A percentile compares a stretch with the other conserved stretches of the same genome.
phyloP scores from a whole-genome alignment of 2,888 invertebrate species.

The Dioctria rufipes region DNA sequence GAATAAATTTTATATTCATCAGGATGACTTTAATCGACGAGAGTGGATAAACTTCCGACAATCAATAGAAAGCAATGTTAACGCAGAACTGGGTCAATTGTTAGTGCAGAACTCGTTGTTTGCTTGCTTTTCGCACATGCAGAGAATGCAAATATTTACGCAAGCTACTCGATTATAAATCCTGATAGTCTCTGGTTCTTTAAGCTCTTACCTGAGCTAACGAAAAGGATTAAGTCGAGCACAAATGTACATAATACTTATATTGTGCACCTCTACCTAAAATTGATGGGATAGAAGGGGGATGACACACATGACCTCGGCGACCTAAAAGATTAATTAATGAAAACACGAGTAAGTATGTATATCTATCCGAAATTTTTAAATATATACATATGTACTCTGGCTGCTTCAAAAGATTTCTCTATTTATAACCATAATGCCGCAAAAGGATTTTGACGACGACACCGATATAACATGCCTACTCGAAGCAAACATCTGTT shows the following conservation, averaged over 20 bases:
- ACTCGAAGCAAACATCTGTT: background rate
- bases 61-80: conserved; percentile 20
- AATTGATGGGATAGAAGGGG: too few species aligned
- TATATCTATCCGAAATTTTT: background rate
- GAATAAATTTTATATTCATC: too few species aligned
- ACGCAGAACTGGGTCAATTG: conserved; percentile 26
- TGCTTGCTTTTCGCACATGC: conserved; percentile 6
- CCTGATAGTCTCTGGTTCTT: background rate
- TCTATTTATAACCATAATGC: background rate
- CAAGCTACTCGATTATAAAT: conserved; percentile 23
- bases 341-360: background rate
- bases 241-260: too few species aligned
- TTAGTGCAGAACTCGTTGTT: conserved; percentile 18
- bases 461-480: background rate
- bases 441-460: background rate
- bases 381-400: background rate
- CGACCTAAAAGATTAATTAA: too few species aligned
- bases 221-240: too few species aligned
- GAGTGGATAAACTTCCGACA: background rate
- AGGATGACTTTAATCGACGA: background rate
- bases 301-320: too few species aligned
- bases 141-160: conserved; percentile 35
- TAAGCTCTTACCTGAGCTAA: too few species aligned
- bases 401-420: background rate
- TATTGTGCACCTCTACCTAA: too few species aligned